Evolutionary conservation across 2,797 vertebrate species (phyloP), one percentile per base, ranked within the genome.

Genomic region (Amazona ochrocephala): DNA sequence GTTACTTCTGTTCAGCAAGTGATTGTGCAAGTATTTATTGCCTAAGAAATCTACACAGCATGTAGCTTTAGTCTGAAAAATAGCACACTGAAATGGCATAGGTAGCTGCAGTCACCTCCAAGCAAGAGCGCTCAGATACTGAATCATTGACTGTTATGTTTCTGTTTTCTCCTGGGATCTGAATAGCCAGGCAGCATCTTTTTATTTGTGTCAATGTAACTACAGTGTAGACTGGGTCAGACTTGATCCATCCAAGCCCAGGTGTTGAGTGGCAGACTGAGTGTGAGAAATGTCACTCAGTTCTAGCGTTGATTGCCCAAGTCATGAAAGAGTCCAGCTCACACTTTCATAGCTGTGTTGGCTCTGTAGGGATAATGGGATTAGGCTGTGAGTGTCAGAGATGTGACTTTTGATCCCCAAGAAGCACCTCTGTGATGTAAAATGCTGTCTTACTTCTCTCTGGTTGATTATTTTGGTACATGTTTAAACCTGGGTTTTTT

Each of bases 21-120:
- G 77, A 92, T 77, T 82, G 32, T 91, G 42, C 74, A 68, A 76
- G 37, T 87, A 76, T 90, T 87, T 94, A 44, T 82, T 86, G 58
- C 78, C 27, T 60, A 22, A 90, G 68, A 94, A 84, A 62, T 83
- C 44, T n/a, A 62, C 29, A 6, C 13, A 53, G 54, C 15, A 1
- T 13, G 32, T 50, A 72, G 64, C 65, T 92, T 87, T 72, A 79
- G 32, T 65, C 51, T 93, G 77, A 76, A 72, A 94, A 88, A 73
- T 23, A 58, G 56, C 42, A 10, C 24, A 11, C 8, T 48, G 51
- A 61, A 32, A 22, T 32, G 42, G 48, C 67, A 73, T 19, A 39
- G n/a, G 47, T 60, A 75, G 71, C 71, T 93, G 80, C 67, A 84
- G 45, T 90, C 68, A 47, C 11, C 22, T 26, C 23, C 26, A 45